phyloP scores from a whole-genome alignment of 2,888 invertebrate species.

The Pyrochroa serraticornis region DNA sequence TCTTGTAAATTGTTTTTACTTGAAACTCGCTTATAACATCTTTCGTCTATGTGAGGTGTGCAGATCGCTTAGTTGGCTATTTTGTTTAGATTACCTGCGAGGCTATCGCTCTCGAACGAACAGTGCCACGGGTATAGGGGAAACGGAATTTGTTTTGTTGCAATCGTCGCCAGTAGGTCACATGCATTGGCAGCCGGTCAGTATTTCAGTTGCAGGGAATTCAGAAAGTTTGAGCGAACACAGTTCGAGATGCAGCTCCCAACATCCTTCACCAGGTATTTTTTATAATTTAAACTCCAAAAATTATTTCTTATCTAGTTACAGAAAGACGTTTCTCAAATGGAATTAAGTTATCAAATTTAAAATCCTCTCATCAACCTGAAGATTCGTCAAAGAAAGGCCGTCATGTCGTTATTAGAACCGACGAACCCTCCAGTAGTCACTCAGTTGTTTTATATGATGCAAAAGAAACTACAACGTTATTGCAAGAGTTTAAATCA shows the following conservation, averaged over 20 bases:
- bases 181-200: conserved; percentile 61
- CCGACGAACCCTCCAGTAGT: conserved; percentile 40
- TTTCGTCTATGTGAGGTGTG: not conserved
- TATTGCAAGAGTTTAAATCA: conserved; percentile 39
- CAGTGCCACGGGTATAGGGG: conserved; percentile 54
- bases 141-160: conserved; percentile 63
- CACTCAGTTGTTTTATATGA: conserved; percentile 40
- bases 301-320: conserved; percentile 35
- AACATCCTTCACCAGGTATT: conserved; percentile 52
- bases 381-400: conserved; percentile 38
- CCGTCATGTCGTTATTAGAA: conserved; percentile 51
- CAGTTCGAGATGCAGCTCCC: conserved; percentile 56
- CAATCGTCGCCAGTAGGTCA: conserved; percentile 61
- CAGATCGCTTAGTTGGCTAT: conserved; percentile 33
- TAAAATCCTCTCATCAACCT: conserved; percentile 29
- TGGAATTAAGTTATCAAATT: conserved; percentile 41
- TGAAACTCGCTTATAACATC: not conserved
- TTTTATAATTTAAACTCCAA: too few relatives aligned
- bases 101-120: conserved; percentile 53
- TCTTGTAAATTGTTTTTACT: not conserved
- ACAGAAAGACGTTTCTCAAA: conserved; percentile 45
- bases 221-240: conserved; percentile 56
- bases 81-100: conserved; percentile 36
- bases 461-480: conserved; percentile 35
- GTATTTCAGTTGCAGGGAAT: conserved; percentile 55